Conservation (phyloP, 2,113 vertebrate genomes). For the Xyliphius kryptos region DNA sequence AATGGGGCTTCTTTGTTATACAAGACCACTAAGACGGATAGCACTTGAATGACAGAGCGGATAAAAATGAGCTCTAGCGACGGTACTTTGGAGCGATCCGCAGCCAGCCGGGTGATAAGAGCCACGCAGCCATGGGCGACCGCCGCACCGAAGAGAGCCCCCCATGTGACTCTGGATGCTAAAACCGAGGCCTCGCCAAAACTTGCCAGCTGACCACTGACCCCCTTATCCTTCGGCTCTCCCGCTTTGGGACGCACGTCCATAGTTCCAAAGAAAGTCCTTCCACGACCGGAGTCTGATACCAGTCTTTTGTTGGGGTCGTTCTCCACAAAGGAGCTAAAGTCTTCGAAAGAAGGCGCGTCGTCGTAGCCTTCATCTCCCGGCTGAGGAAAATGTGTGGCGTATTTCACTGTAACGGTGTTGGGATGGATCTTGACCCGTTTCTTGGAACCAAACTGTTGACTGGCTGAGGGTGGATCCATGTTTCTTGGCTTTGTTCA, state of each 20-base stretch:
- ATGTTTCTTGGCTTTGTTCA: constrained; percentile 60
- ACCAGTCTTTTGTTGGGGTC: constrained; percentile 78
- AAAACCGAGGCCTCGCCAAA: constrained; percentile 77
- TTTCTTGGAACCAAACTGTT: constrained; percentile 81
- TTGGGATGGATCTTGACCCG: constrained; percentile 94
- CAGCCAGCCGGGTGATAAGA: constrained; percentile 84
- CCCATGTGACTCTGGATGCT: constrained; percentile 85
- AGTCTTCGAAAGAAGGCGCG: constrained; percentile 77
- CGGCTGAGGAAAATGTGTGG: constrained; percentile 88
- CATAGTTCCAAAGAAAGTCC: constrained; percentile 83
- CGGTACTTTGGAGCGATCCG: constrained; percentile 93
- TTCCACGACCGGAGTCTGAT: constrained; percentile 68
- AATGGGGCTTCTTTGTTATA: constrained; percentile 89
- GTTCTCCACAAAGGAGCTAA: constrained; percentile 76
- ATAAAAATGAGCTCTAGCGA: constrained; percentile 96
- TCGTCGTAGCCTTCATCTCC: constrained; percentile 86
- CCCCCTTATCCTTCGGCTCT: constrained; percentile 59
- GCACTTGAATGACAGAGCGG: constrained; percentile 88
- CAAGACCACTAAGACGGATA: constrained; percentile 83
- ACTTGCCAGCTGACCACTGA: constrained; percentile 67
- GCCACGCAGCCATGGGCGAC: constrained; percentile 92
- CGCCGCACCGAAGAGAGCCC: constrained; percentile 85
- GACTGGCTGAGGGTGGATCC: constrained; percentile 73
- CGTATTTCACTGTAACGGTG: constrained; percentile 91
- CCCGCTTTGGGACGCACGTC: constrained; percentile 66